Evolutionary conservation across 2,888 invertebrate genomes (phyloP).

Genomic region (Chalcosyrphus nemorum): DNA sequence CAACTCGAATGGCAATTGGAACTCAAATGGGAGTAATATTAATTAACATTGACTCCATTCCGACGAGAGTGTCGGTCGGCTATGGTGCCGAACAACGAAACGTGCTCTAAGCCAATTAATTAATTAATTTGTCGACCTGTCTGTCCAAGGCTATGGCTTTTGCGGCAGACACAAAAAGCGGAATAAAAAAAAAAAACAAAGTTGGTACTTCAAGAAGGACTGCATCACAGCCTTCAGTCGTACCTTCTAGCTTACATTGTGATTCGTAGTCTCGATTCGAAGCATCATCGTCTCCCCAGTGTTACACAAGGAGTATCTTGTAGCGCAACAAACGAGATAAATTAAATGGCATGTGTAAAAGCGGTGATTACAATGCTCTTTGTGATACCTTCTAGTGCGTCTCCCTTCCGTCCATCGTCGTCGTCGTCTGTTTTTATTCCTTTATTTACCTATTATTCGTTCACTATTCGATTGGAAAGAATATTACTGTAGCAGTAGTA

Average conservation of each 20-base stretch:
- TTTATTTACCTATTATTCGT: conserved; percentile 64
- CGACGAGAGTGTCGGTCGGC: conserved; percentile 8
- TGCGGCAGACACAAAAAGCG: conserved; percentile 27
- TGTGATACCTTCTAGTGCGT: conserved; percentile 57
- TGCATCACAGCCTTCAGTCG: conserved; percentile 19
- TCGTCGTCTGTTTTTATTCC: conserved; percentile 34
- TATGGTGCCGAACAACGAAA: conserved; percentile 36
- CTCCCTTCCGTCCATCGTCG: background rate
- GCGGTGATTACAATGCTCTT: conserved; percentile 72
- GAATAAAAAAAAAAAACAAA: conserved; percentile 12
- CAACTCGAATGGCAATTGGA: conserved; percentile 48
- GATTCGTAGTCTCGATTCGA: conserved; percentile 45
- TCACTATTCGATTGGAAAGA: conserved; percentile 62
- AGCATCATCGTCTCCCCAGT: conserved; percentile 18
- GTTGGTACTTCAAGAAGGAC: conserved; percentile 39
- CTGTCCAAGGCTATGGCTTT: conserved; percentile 37
- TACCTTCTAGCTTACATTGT: conserved; percentile 4
- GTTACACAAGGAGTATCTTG: conserved; percentile 59
- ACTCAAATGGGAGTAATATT: conserved; percentile 63
- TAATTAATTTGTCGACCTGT: conserved; percentile 72
- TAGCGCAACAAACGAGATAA: conserved; percentile 72
- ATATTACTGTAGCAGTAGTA: conserved; percentile 53
- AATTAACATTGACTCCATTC: conserved; percentile 62
- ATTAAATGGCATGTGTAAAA: conserved; percentile 73
- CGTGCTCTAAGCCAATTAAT: conserved; percentile 71